These are phyloP conservation scores for Drosophila infuscata DNA, from an alignment of 2,888 invertebrate genomes.

Conservation along the genomic window DNA sequence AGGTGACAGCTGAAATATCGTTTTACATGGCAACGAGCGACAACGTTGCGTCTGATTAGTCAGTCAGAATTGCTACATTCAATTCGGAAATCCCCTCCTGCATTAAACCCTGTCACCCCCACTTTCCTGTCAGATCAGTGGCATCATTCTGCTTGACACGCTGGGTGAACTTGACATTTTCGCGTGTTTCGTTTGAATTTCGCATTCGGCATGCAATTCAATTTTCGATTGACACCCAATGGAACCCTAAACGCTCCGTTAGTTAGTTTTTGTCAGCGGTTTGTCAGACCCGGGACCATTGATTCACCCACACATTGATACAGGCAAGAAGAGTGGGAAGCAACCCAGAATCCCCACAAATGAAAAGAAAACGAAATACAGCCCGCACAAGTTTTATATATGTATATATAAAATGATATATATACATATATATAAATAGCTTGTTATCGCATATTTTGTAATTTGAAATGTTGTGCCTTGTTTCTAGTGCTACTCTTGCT, in stretches of 20 bases:
- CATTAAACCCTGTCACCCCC: background rate
- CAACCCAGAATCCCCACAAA: too few species aligned
- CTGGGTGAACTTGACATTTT: slow-evolving; percentile 73
- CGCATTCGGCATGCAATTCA: slow-evolving; percentile 49
- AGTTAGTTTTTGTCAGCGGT: slow-evolving; percentile 40
- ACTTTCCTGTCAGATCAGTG: slow-evolving; percentile 1
- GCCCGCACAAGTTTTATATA: slow-evolving; percentile 25
- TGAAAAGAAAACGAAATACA: background rate
- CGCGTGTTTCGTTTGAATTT: slow-evolving; percentile 52
- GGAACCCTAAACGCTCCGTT: slow-evolving; percentile 42
- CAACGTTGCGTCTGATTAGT: slow-evolving; percentile 72
- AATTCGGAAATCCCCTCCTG: slow-evolving; percentile 1
- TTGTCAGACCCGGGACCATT: slow-evolving; percentile 21
- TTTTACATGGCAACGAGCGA: slow-evolving; percentile 68
- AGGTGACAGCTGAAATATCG: slow-evolving; percentile 79
- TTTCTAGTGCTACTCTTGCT: slow-evolving; percentile 5
- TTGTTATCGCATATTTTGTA: slow-evolving; percentile 50
- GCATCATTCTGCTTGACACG: slow-evolving; percentile 41
- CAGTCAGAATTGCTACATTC: slow-evolving; percentile 50
- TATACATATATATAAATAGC: slow-evolving; percentile 14
- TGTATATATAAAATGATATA: slow-evolving; percentile 12
- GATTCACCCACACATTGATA: slow-evolving; percentile 18
- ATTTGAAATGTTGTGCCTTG: slow-evolving; percentile 40
- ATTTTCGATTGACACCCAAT: slow-evolving; percentile 45
- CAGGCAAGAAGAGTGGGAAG: background rate